phyloP scores from a whole-genome alignment of 1,140 invertebrate genomes.

The Solenopsis invicta region DNA sequence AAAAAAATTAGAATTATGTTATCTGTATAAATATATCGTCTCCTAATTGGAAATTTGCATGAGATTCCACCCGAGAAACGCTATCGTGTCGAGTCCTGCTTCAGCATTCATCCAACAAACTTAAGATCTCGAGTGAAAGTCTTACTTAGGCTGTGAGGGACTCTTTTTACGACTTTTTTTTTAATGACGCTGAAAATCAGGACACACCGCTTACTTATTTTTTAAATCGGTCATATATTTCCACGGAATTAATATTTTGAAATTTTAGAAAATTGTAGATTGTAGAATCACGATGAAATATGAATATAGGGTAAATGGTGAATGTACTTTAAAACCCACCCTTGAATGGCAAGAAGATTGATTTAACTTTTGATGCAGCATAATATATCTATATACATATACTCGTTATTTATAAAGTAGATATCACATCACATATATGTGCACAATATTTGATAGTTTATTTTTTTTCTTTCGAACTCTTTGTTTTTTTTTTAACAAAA shows the following conservation, averaged over 20 bases:
- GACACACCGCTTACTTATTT: constrained; percentile 79
- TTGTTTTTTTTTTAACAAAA: constrained; percentile 2
- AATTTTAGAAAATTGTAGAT: constrained; percentile 75
- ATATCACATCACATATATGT: constrained; percentile 37
- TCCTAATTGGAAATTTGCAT: constrained; percentile 24
- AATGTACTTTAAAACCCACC: constrained; percentile 71
- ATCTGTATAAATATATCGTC: constrained; percentile 50
- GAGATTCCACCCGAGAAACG: not conserved
- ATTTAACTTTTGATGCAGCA: constrained; percentile 40
- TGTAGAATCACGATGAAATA: constrained; percentile 72
- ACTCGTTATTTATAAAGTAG: constrained; percentile 24
- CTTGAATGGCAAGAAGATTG: constrained; percentile 69
- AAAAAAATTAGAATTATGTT: constrained; percentile 46
- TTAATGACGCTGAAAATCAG: constrained; percentile 68
- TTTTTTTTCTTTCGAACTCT: constrained; percentile 31
- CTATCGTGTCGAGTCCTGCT: constrained; percentile 63
- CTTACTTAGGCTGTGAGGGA: constrained; percentile 81
- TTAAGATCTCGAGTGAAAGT: constrained; percentile 80
- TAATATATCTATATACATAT: constrained; percentile 35
- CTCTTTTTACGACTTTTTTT: constrained; percentile 69
- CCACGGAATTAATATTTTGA: constrained; percentile 71
- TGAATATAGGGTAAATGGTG: constrained; percentile 77
- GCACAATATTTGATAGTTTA: constrained; percentile 28
- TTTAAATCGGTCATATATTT: constrained; percentile 67
- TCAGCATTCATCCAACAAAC: constrained; percentile 72